Conservation (phyloP, 2,888 invertebrate species). For the Hoplodrina ambigua region DNA sequence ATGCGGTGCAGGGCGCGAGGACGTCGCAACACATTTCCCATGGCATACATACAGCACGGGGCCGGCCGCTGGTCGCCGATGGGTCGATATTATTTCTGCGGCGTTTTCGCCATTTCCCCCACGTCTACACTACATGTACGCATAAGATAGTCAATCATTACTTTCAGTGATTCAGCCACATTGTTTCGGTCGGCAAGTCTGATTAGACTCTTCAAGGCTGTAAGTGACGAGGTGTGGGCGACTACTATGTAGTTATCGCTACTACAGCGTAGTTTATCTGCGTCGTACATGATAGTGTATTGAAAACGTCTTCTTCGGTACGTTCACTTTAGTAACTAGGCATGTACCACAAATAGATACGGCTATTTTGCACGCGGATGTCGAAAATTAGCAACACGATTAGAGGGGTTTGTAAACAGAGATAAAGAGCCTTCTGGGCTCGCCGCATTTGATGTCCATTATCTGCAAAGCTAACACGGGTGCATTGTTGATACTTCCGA, state of each 20-base stretch:
- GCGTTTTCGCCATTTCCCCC: slow-evolving; percentile 81
- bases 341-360: slow-evolving; percentile 71
- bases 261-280: slow-evolving; percentile 50
- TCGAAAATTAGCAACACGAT: slow-evolving; percentile 66
- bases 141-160: slow-evolving; percentile 60
- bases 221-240: slow-evolving; percentile 66
- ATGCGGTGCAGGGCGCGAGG: slow-evolving; percentile 75
- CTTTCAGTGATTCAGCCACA: slow-evolving; percentile 65
- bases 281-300: slow-evolving; percentile 32
- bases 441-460: slow-evolving; percentile 44
- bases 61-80: slow-evolving; percentile 77
- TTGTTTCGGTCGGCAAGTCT: slow-evolving; percentile 64
- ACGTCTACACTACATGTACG: slow-evolving; percentile 52
- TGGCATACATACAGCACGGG: slow-evolving; percentile 74
- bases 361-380: slow-evolving; percentile 68
- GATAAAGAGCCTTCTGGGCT: slow-evolving; percentile 26
- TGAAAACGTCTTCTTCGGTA: slow-evolving; percentile 23
- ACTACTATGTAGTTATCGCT: slow-evolving; percentile 56
- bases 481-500: slow-evolving; percentile 59
- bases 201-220: slow-evolving; percentile 72
- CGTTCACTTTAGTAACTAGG: slow-evolving; percentile 51
- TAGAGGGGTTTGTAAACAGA: slow-evolving; percentile 73
- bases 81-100: slow-evolving; percentile 89
- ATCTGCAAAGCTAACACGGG: slow-evolving; percentile 42
- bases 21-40: slow-evolving; percentile 78